phyloP scores from a whole-genome alignment of 2,888 invertebrate species.

The Lamellibrachia columna region DNA sequence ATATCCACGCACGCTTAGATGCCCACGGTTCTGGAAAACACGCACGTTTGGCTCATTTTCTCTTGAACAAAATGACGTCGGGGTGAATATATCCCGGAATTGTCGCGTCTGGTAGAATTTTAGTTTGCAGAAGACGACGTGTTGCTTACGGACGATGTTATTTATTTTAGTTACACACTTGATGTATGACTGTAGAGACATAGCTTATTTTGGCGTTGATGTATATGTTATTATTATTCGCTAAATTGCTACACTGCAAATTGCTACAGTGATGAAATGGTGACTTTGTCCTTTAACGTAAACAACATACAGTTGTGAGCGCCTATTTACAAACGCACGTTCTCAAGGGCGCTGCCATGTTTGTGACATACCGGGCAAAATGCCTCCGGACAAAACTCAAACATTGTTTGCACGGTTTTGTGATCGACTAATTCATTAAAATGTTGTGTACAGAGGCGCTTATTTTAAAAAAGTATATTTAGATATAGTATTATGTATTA shows the following conservation, averaged over 20 bases:
- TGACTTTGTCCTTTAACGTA: neutral
- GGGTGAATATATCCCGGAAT: neutral
- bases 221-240: neutral
- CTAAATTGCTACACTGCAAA: neutral
- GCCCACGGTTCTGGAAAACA: neutral
- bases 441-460: neutral
- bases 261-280: neutral
- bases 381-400: neutral
- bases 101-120: neutral
- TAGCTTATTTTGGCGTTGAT: neutral
- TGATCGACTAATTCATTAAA: neutral
- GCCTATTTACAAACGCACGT: neutral
- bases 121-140: neutral
- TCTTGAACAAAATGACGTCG: neutral
- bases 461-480: neutral
- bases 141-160: neutral
- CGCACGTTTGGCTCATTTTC: neutral
- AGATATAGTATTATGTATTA: neutral
- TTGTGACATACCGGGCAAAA: neutral
- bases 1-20: neutral
- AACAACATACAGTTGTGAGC: neutral
- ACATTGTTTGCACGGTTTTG: neutral
- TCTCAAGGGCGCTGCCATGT: constrained; percentile 12
- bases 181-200: neutral
- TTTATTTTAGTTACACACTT: neutral